Evolutionary conservation across 2,113 vertebrate species (phyloP), one percentile per base, ranked within the genome.

Genomic region (Neogale vison): DNA sequence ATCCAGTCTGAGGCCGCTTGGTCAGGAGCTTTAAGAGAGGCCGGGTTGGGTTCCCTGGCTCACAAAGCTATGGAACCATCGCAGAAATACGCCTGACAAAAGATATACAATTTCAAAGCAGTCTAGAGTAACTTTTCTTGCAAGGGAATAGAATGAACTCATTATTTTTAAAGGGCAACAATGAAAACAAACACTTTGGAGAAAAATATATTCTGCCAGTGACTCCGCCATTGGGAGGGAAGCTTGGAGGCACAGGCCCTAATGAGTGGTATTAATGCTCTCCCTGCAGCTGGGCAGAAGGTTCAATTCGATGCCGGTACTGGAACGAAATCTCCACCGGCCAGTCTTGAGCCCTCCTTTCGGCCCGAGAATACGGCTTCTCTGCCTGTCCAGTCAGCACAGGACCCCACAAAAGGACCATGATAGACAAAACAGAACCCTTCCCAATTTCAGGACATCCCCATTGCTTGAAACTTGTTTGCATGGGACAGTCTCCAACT

Each of bases 41-140:
- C 95, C 59, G 96, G 98, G 98, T 99, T 96, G 96, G 97, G 98
- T 99, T 99, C 98, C 98, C 94, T 95, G 84, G 97, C 92, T 89
- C 95, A 98, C 97, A 99, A 98, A 99, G 98, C 98, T 98, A 97
- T 95, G 98, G 98, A 95, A 98, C 65, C 97, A 90, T 96, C 95
- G 97, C 95, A 98, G 98, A 98, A 98, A 98, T 82, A 90, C 63
- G 96, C 98, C 97, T 96, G 93, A 98, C 98, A 99, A 99, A 98
- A 99, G 98, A 98, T 98, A 98, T 99, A 93, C 77, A 90, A 98
- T 99, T 99, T 99, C 99, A 98, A 97, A 98, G 98, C 98, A 67
- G 97, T 97, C 96, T 98, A 88, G 96, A 94, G 98, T 98, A 98
- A 98, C 98, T 96, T 95, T 98, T 96, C 98, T 98, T 95, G 97